Percentiles rank a stretch among this genome's conserved stretches.
Conservation (phyloP, 2,888 invertebrate genomes). For the Agrotis puta region DNA sequence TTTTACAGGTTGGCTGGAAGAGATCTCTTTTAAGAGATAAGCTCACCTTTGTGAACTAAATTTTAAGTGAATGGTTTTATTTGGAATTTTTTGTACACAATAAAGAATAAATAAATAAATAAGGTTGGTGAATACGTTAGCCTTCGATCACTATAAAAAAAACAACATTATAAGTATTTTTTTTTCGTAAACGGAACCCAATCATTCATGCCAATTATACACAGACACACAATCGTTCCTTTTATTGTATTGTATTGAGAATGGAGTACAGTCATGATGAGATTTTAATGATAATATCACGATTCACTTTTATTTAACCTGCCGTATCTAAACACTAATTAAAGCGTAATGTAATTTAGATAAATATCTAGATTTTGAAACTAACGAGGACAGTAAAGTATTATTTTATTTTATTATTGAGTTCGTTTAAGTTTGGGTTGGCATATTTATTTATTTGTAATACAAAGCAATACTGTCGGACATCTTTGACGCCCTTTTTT, state of each 20-base stretch:
- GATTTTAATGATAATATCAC: constrained; percentile 65
- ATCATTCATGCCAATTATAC: background rate
- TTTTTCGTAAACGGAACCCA: constrained; percentile 38
- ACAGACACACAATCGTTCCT: constrained; percentile 25
- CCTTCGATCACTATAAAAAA: too few relatives aligned
- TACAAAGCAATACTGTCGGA: background rate
- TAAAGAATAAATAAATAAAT: too few relatives aligned
- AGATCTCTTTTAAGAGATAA: too few relatives aligned
- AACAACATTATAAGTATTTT: background rate
- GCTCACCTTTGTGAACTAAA: too few relatives aligned
- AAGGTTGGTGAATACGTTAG: too few relatives aligned
- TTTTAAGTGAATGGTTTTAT: too few relatives aligned
- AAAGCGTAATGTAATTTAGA: constrained; percentile 51
- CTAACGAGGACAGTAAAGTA: constrained; percentile 11
- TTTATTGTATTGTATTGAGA: constrained; percentile 63
- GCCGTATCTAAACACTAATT: constrained; percentile 51
- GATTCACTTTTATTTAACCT: constrained; percentile 46
- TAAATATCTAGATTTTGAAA: constrained; percentile 47
- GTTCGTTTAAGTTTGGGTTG: background rate
- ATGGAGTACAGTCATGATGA: constrained; percentile 64
- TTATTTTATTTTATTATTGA: constrained; percentile 15
- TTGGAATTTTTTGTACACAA: too few relatives aligned
- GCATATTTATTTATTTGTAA: constrained; percentile 16
- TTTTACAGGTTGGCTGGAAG: too few relatives aligned
- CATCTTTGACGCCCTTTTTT: too few relatives aligned